Base-by-base conservation (phyloP, 2,797 vertebrate species). In the Phoxinus dragarum region DNA sequence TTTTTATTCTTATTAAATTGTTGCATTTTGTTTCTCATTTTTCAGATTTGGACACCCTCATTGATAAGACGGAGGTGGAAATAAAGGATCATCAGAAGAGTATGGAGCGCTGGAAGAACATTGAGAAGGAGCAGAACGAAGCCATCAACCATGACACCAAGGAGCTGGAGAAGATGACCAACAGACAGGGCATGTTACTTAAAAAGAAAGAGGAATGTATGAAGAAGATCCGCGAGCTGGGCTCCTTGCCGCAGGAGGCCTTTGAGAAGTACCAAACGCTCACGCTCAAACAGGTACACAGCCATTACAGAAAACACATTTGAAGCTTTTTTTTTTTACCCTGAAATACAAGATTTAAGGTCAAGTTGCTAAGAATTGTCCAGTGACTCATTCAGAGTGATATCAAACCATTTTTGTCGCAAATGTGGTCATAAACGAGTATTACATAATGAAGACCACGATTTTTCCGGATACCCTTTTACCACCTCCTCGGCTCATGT, bases 121-220 rank as follows among this genome's bases (percentile, higher is more conserved):
- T 97, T 82, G 98, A 99, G 89, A 99, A 99, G 90, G 98, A 99
- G 77, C 97, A 99, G 89, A 98, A 99, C 90, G 98, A 99, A 54
- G 97, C 98, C 89, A 99, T 99, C 93, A 99, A 99, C 92, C 98
- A 99, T 0, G 98, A 99, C 90, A 99, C 98, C 66, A 99, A 99
- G 93, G 98, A 99, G 91, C 95, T 99, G 89, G 98, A 99, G 92
- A 99, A 99, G 94, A 99, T 99, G 98, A 99, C 98, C 64, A 99
- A 99, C 93, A 94, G 98, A 47, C 98, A 99, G 93, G 98, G 98
- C 90, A 99, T 99, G 98, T 94, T 99, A 16, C 94, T 99, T 40
- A 99, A 99, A 93, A 99, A 99, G 94, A 99, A 99, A 86, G 98
- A 99, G 88, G 98, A 99, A 89, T 99, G 98, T 92, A 99, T 99